These are phyloP conservation scores for Drosophila birchii DNA, from an alignment of 2,888 invertebrate genomes.

Conservation along the genomic window DNA sequence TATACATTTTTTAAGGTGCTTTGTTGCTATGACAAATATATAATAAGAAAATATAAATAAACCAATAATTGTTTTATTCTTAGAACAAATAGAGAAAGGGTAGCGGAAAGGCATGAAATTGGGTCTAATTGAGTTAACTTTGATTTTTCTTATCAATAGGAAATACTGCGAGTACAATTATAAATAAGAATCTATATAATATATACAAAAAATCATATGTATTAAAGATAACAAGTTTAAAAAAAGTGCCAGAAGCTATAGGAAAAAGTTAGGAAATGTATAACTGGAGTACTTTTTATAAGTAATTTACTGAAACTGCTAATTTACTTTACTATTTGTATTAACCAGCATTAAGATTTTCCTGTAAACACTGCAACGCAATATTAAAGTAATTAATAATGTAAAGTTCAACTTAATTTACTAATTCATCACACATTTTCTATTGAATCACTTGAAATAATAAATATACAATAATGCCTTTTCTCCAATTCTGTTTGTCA, in stretches of 20 bases:
- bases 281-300: background rate
- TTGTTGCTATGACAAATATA: slow-evolving; percentile 5
- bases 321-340: background rate
- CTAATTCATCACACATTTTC: background rate
- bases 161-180: background rate
- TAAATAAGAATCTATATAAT: background rate
- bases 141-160: slow-evolving; percentile 34
- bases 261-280: background rate
- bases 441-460: background rate
- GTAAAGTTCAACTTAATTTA: background rate
- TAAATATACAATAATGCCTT: background rate
- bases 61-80: slow-evolving; percentile 56
- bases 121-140: slow-evolving; percentile 23
- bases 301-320: background rate
- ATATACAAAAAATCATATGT: slow-evolving; percentile 8
- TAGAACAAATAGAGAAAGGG: slow-evolving; percentile 39
- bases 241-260: background rate
- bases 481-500: slow-evolving; percentile 7
- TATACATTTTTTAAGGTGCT: background rate
- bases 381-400: background rate
- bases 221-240: slow-evolving; percentile 18
- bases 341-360: background rate
- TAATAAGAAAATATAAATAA: slow-evolving; percentile 45
- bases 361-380: background rate
- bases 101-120: slow-evolving; percentile 5